phyloP scores from a whole-genome alignment of 2,113 vertebrate species.

The Orycteropus afer region DNA sequence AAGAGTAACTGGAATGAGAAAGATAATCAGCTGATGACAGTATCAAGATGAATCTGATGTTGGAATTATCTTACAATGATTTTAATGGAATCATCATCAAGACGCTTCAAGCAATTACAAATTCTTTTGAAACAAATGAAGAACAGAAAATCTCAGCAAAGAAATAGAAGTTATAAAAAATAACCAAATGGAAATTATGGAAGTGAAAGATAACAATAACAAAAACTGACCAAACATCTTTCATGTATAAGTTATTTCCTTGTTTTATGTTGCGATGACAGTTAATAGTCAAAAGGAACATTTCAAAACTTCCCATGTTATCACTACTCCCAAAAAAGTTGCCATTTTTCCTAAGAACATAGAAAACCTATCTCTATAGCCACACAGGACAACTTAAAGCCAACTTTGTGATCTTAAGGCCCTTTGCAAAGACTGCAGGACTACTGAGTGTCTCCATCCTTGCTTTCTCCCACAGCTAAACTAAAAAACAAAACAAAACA shows the following conservation, averaged over 20 bases:
- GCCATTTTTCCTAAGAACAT: not conserved
- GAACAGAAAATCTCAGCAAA: slow-evolving; percentile 31
- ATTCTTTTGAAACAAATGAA: slow-evolving; percentile 25
- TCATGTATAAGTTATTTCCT: not conserved
- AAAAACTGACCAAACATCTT: slow-evolving; percentile 18
- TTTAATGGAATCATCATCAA: slow-evolving; percentile 22
- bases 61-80: slow-evolving; percentile 17
- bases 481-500: not conserved
- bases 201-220: slow-evolving; percentile 29
- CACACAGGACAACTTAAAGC: not conserved
- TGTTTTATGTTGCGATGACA: not conserved
- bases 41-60: not conserved
- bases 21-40: not conserved
- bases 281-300: not conserved
- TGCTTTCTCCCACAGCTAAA: not conserved
- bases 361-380: not conserved
- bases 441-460: not conserved
- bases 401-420: not conserved
- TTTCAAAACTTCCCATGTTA: slow-evolving; percentile 8
- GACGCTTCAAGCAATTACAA: slow-evolving; percentile 1
- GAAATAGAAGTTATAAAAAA: slow-evolving; percentile 43
- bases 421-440: not conserved
- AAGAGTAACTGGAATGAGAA: slow-evolving; percentile 48
- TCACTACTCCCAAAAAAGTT: not conserved
- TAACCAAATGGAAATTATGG: slow-evolving; percentile 27